Evolutionary conservation across 1,140 invertebrate species (phyloP), one percentile per base, ranked within the genome.

Genomic region (Mesaphorura yosii): DNA sequence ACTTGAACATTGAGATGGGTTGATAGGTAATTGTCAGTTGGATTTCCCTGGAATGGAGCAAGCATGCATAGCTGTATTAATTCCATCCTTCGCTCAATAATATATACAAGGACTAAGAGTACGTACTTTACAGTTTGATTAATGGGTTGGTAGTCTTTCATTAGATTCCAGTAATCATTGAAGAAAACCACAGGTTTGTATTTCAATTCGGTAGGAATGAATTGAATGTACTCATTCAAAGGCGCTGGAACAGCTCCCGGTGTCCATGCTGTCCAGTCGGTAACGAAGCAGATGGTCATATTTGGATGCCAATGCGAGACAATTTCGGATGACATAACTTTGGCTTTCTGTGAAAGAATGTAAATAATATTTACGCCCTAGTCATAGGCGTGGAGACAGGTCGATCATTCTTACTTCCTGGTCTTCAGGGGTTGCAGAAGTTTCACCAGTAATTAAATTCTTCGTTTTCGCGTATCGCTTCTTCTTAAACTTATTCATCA

Each of bases 221-320:
- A 98, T 61, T 88, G 79, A 12, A 98, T 82, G 71, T 82, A 93
- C 67, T 95, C 88, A 75, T 96, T 88, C 2, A 98, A 70, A 27
- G 93, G 92, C 37, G 83, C 76, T 5, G 93, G 92, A 10, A 98
- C 81, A 15, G 67, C 63, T 28, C 60, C 60, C 41, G 79, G 77
- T 10, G 84, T 78, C 94, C 94, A 98, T 58, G 82, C 80, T 0
- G 92, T 95, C 69, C 93, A 88, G 72, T 98, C 95, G 54, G 85
- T 85, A 22, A 98, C 80, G 31, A 98, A 68, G 72, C 95, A 97
- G 25, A 99, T 76, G 0, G 95, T 99, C 55, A 98, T 69, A 76
- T 99, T 99, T 1, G 93, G 91, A 79, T 99, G 96, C 94, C 94
- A 99, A 70, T 98, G 93, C 15, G 93, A 96, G 0, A 98, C 70